Percentiles rank a stretch among this genome's conserved stretches.
Conservation (phyloP, 2,888 invertebrate genomes). For the Protodeltote pygarga region DNA sequence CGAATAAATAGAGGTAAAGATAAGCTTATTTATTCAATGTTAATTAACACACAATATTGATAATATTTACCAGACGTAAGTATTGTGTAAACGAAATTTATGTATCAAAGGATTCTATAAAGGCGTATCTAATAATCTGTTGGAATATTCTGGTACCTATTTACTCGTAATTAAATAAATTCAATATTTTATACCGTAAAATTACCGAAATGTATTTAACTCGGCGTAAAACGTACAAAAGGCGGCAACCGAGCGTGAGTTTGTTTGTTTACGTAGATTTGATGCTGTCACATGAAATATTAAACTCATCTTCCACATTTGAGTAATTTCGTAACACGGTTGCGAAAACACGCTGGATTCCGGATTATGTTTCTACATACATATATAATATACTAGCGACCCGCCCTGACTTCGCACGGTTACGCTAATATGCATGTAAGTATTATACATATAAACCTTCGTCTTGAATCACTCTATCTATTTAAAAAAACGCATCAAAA, state of each 20-base stretch:
- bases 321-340: slow-evolving; percentile 19
- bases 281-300: slow-evolving; percentile 39
- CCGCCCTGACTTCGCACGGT: too few relatives aligned
- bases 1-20: slow-evolving; percentile 12
- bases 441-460: too few relatives aligned
- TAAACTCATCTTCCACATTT: slow-evolving; percentile 21
- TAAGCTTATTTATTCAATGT: background rate
- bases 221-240: slow-evolving; percentile 40
- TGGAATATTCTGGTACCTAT: slow-evolving; percentile 2
- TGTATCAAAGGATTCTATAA: too few relatives aligned
- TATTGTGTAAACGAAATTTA: too few relatives aligned
- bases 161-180: slow-evolving; percentile 22
- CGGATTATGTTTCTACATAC: slow-evolving; percentile 2
- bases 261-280: slow-evolving; percentile 22
- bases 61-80: background rate
- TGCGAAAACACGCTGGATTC: slow-evolving; percentile 21
- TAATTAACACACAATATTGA: background rate
- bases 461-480: too few relatives aligned
- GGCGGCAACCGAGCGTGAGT: slow-evolving; percentile 18
- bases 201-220: slow-evolving; percentile 24
- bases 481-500: too few relatives aligned
- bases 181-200: slow-evolving; percentile 23
- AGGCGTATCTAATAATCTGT: slow-evolving; percentile 1
- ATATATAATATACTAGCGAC: slow-evolving; percentile 3
- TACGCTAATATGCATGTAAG: too few relatives aligned